Evolutionary conservation across 1,140 invertebrate genomes (phyloP), one percentile per base, ranked within the genome.

Genomic region (Bombus superbus): DNA sequence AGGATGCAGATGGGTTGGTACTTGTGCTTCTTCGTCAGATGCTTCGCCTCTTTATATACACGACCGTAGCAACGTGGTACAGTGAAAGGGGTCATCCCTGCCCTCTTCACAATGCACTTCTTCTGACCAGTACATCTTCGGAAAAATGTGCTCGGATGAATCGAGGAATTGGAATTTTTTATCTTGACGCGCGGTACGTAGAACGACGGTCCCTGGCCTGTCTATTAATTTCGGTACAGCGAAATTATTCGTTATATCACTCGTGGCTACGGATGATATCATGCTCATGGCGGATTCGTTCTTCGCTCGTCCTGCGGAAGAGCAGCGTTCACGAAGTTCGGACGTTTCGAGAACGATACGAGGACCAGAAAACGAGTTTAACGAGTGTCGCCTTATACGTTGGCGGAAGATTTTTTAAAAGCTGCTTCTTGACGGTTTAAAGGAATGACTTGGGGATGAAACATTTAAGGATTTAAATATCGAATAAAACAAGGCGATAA

Each of bases 11-110:
- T 93, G 88, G 92, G 91, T 93, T 92, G 91, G 83, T 94, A 94
- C 93, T 94, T 93, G 91, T 93, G 93, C 91, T 94, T 94, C 93
- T 93, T 94, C 92, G 90, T 92, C 88, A 89, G 92, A 90, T 91
- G 93, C 89, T 92, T 92, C 93, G 93, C 91, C 93, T 94, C 93
- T 93, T 94, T 94, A 94, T 94, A 94, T 94, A 94, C 93, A 89
- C 93, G 91, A 91, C 88, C 91, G 84, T 86, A 92, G 87, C 89
- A 93, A 94, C 92, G 92, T 94, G 93, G 91, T 93, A 88, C 93
- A 93, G 93, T 94, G 93, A 94, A 94, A 94, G 93, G 93, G 93
- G 93, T 93, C 93, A 94, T 94, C 93, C 93, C 93, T 94, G 93
- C 93, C 93, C 88, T 93, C 92, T 93, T 92, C 92, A 94, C 92